Conservation (phyloP, 2,797 vertebrate species). For the Fundulus diaphanus region DNA sequence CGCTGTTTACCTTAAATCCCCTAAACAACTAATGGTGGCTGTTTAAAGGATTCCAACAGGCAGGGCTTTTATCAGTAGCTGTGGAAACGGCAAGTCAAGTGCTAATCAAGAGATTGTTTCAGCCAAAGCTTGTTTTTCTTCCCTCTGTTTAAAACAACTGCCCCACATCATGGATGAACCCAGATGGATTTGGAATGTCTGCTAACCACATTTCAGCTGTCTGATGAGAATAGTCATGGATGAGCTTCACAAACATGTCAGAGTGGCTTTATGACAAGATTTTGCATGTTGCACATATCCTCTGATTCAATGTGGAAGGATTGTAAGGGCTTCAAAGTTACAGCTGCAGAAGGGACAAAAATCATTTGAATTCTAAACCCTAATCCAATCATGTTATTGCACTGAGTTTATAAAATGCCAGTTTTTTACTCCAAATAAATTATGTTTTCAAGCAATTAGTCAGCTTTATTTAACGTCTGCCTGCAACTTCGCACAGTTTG, state of each 20-base stretch:
- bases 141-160: neutral
- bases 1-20: no score
- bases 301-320: neutral
- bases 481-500: neutral
- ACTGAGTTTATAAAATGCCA: neutral
- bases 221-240: neutral
- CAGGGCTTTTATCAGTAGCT: conserved; percentile 10
- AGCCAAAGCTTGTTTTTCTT: neutral
- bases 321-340: neutral
- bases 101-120: conserved; percentile 16
- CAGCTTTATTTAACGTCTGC: neutral
- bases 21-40: conserved; percentile 54
- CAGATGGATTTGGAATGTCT: conserved; percentile 22
- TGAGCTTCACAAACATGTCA: neutral
- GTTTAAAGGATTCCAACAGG: conserved; percentile 48
- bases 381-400: neutral
- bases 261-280: neutral
- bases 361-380: neutral
- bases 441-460: neutral
- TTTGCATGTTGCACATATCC: neutral
- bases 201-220: conserved; percentile 17
- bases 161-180: conserved; percentile 10
- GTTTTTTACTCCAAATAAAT: neutral
- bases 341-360: neutral
- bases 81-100: conserved; percentile 40